Base-by-base conservation (phyloP, 1,140 invertebrate species). In the Meloidogyne chitwoodi region DNA sequence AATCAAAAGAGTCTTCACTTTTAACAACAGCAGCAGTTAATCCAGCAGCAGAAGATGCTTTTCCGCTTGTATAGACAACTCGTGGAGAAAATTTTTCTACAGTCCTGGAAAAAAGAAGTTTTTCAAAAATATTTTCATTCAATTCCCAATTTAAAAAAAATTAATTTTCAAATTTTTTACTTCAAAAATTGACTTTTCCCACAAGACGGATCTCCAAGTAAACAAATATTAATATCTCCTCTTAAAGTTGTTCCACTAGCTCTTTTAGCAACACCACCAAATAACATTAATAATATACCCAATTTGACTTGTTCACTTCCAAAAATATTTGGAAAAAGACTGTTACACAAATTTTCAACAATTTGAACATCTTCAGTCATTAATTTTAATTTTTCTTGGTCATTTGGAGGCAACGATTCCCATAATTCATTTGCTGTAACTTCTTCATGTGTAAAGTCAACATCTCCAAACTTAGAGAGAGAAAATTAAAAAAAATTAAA, bases 121-220 rank as follows among this genome's bases (percentile, higher is more conserved):
- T 26, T 74, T 66, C 24, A 76, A 38, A 26, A 38, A 73, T 63
- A 41, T 69, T 31, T 31, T 31, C 29, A 6, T 6, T 6, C 29
- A 31, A 31, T 6, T 31, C 29, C 6, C 29, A 31, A n/a, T n/a
- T n/a, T n/a, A n/a, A n/a, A n/a, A n/a, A n/a, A n/a, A n/a, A n/a
- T n/a, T n/a, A n/a, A n/a, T n/a, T n/a, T n/a, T n/a, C n/a, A 68
- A 74, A 34, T n/a, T 68, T 90, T 91, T 89, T 93, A 94, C 89
- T 98, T 97, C 11, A 99, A 89, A 76, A 99, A 91, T 87, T 99
- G 96, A 4, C 94, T 97, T 88, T 99, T 99, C 3, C 95, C 96
- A 4, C 96, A 99, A 88, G 94, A 96, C 0, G 97, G 97, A 90
- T 99, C 97, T 12, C 97, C 97, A 31, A 99, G 95, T 80, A 99